These are phyloP conservation scores for Muscina levida DNA, from an alignment of 2,888 invertebrate genomes.

Conservation along the genomic window DNA sequence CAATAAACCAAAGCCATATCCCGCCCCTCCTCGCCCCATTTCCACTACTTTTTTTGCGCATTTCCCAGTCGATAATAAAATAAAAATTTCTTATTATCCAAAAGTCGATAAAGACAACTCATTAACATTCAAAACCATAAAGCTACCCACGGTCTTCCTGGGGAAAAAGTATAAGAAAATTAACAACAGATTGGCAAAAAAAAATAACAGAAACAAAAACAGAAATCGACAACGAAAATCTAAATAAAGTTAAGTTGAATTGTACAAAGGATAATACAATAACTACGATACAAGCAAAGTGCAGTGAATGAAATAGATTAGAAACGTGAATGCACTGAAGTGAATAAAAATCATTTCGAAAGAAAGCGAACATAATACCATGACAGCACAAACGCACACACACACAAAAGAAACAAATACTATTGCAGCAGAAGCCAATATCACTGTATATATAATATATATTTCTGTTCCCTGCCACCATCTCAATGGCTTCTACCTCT, in stretches of 20 bases:
- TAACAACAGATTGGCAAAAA: neutral
- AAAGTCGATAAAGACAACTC: slow-evolving; percentile 42
- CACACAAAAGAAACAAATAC: neutral
- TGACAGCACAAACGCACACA: no score
- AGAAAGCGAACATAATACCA: neutral
- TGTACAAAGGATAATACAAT: slow-evolving; percentile 57
- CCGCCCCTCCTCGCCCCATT: no score
- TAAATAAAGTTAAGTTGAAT: slow-evolving; percentile 50
- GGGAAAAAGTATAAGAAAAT: slow-evolving; percentile 41
- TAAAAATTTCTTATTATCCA: neutral
- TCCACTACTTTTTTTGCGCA: neutral
- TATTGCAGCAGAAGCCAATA: neutral
- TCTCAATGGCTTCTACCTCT: no score
- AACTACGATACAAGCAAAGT: slow-evolving; percentile 54
- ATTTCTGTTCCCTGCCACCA: no score
- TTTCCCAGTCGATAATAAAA: neutral
- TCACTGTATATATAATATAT: no score
- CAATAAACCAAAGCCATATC: no score
- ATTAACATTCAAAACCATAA: slow-evolving; percentile 55
- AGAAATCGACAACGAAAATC: slow-evolving; percentile 31
- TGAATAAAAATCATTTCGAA: slow-evolving; percentile 28
- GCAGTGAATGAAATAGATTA: slow-evolving; percentile 53
- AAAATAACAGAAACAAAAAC: slow-evolving; percentile 12
- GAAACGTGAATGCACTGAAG: slow-evolving; percentile 59
- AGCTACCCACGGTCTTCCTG: neutral